A percentile compares a stretch with the other conserved stretches of the same genome.
Evolutionary conservation across 2,113 vertebrate species (phyloP).

Genomic region (Psammodynastes pulverulentus): DNA sequence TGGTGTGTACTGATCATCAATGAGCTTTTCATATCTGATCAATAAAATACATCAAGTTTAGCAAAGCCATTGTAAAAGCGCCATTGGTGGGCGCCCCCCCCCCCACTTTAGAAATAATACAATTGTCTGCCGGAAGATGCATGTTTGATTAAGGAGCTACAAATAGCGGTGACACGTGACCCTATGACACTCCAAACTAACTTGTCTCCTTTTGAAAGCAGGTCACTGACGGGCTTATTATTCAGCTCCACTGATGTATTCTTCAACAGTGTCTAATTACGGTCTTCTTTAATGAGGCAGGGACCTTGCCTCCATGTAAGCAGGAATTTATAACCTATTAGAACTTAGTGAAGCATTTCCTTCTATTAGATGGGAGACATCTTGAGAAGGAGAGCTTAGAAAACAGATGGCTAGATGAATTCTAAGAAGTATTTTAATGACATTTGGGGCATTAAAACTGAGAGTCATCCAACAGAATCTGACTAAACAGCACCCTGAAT

Average conservation of each 20-base stretch:
- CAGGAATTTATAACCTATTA: not conserved
- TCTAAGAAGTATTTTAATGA: not conserved
- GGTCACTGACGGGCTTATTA: not conserved
- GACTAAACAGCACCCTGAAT: not conserved
- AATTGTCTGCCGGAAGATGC: not conserved
- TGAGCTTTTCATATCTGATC: not conserved
- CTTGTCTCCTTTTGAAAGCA: not conserved
- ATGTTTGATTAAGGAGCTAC: not conserved
- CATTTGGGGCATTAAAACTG: not conserved
- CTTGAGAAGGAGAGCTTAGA: not conserved
- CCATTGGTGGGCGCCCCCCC: not conserved
- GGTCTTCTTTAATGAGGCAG: not conserved
- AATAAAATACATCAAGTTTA: not conserved
- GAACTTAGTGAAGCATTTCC: not conserved
- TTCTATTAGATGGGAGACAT: not conserved
- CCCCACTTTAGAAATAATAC: not conserved
- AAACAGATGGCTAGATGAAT: not conserved
- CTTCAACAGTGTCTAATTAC: not conserved
- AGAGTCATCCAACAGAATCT: not conserved
- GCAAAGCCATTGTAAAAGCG: not conserved
- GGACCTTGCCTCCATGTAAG: not conserved
- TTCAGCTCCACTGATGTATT: not conserved
- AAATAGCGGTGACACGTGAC: not conserved
- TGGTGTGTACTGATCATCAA: not conserved
- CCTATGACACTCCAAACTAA: not conserved